Base-by-base conservation (phyloP, 2,797 vertebrate species). In the Sciurus vulgaris region DNA sequence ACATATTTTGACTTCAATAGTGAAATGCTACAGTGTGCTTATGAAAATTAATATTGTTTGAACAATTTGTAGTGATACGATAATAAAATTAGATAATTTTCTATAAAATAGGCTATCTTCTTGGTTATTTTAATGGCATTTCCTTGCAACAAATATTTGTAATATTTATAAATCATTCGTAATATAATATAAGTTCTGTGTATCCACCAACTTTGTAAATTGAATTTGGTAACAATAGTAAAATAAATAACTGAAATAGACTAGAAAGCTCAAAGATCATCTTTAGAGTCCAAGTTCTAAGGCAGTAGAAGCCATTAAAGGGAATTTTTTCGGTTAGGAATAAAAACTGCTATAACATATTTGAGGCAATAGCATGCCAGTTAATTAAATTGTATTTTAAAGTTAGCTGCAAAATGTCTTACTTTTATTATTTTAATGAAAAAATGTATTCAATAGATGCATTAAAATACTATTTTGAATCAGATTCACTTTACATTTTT, bases 1-100 rank as follows among this genome's bases (percentile, higher is more conserved):
- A 96, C 81, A 97, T 12, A 94, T 97, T 97, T 97, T 97, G 70
- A 97, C 81, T 96, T 96, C 88, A 81, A 95, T 95, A 96, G 97
- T 86, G 59, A 95, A 91, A 56, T 96, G 49, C 22, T 96, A 73
- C 26, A 96, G 51, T 94, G 93, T 76, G 51, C 44, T 94, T 96
- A 72, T 3, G 38, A 97, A 97, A 97, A 98, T 97, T 95, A 97
- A 97, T 97, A 79, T 63, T 89, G 59, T 87, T 94, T 93, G 92
- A 98, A 96, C 11, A 96, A 35, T 13, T 96, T 97, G n/a, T 5
- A 96, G 79, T 91, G 87, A 84, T 86, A 97, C 89, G 82, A 24
- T 54, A 88, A 96, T 96, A 94, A 97, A 96, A 76, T 82, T 69
- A 95, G 56, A 87, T 54, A 65, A 95, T 97, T 98, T 87, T 51